These are phyloP conservation scores for Emmelina monodactyla DNA, from an alignment of 2,888 invertebrate genomes.

Conservation along the genomic window DNA sequence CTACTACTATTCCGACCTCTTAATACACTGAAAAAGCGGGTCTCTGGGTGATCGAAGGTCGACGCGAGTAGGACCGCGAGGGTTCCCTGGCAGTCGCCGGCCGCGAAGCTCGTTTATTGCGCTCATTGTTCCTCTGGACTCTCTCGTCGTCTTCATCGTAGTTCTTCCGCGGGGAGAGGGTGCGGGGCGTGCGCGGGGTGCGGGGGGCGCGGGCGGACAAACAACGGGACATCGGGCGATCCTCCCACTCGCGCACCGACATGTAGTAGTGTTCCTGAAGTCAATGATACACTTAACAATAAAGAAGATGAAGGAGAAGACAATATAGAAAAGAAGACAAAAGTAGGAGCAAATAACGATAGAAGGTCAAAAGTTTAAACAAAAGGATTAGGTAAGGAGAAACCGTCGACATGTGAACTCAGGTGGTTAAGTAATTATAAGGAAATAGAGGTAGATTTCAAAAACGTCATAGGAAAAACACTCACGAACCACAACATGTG, in stretches of 20 bases:
- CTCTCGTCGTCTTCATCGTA: constrained; percentile 23
- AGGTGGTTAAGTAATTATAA: too few species aligned
- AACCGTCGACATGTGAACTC: too few species aligned
- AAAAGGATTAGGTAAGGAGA: too few species aligned
- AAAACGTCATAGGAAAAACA: too few species aligned
- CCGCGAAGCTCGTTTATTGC: constrained; percentile 36
- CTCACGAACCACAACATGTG: too few species aligned
- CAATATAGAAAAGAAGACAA: constrained; percentile 5
- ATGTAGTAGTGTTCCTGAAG: constrained; percentile 42
- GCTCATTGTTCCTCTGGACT: constrained; percentile 36
- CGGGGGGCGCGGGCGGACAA: constrained; percentile 38
- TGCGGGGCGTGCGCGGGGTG: constrained; percentile 33
- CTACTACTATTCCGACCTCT: too few species aligned
- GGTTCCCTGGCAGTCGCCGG: constrained; percentile 44
- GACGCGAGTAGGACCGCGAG: constrained; percentile 34
- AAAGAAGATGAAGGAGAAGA: constrained; percentile 5
- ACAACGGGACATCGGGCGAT: constrained; percentile 43
- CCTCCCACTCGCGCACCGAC: constrained; percentile 42
- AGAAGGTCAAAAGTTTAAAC: too few species aligned
- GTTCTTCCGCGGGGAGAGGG: constrained; percentile 31
- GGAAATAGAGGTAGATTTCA: too few species aligned
- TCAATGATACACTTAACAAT: background rate
- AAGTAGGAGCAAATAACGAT: background rate
- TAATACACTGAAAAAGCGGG: constrained; percentile 55
- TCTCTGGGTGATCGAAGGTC: constrained; percentile 42